Evolutionary conservation across 2,888 invertebrate species (phyloP), one percentile per base, ranked within the genome.

Genomic region (Dolomedes plantarius): DNA sequence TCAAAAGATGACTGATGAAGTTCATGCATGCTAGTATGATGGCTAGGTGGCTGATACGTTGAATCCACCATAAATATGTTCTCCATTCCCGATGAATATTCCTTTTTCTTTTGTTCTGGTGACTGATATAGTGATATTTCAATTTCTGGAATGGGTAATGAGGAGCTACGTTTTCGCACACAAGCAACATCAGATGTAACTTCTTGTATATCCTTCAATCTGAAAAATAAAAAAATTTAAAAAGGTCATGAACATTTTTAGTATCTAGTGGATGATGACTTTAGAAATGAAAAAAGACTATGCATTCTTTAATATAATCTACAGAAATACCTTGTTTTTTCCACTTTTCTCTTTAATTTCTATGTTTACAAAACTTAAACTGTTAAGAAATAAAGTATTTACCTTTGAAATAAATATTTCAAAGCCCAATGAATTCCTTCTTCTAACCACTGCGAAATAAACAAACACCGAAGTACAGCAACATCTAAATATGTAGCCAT

Each of bases 391-490:
- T n/a, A n/a, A n/a, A n/a, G n/a, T n/a, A n/a, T n/a, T 71, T 83
- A 96, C 97, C 97, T 94, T 90, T 97, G 96, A 90, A 96, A 96
- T 88, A 97, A 93, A 92, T 95, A 98, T 91, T 97, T 96, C 36
- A 99, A 92, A 16, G 97, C 98, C 99, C 99, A 99, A 91, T 96
- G 97, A 13, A 99, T 95, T 0, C 99, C 99, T 91, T 99, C 98
- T 91, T 99, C 98, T 90, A 97, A 95, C 99, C 99, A 99, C 90
- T 98, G 97, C 0, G 97, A 94, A 87, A 98, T 96, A 91, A 99
- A 98, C 16, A 99, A 93, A 91, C 99, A 98, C 74, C 99, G 94
- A 77, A 99, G 92, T 0, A 99, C 98, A 1, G 98, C 97, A 0
- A 99, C 97, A 91, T 99, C 99, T 79, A 99, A 93, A 91, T 98